Evolutionary conservation across 2,888 invertebrate genomes (phyloP).

Genomic region (Conops quadrifasciatus): DNA sequence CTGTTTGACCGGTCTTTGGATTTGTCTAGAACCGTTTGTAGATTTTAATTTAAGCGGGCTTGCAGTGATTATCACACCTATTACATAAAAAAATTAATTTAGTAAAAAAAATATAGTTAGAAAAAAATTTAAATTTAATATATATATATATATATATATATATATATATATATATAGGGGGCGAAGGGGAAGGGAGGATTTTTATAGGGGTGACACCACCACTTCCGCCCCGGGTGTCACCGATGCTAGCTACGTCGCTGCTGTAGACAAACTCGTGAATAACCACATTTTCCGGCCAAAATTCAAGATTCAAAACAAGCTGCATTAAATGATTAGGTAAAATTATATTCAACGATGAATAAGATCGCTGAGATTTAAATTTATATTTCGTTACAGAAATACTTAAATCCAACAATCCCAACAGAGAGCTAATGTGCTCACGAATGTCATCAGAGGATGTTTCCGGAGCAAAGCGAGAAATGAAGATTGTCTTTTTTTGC

Average conservation of each 20-base stretch:
- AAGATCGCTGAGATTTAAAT: conserved; percentile 8
- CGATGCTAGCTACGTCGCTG: no score
- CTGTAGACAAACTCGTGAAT: neutral
- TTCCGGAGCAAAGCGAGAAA: conserved; percentile 1
- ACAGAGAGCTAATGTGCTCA: neutral
- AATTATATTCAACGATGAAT: conserved; percentile 1
- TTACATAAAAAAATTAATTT: no score
- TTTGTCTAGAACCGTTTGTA: neutral
- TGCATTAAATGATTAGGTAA: neutral
- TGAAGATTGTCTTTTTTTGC: no score
- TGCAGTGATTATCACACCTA: no score
- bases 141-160: neutral
- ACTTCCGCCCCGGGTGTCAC: no score
- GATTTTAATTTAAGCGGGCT: no score
- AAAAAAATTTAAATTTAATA: no score
- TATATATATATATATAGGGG: neutral
- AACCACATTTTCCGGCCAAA: conserved; percentile 7
- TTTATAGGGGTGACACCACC: no score
- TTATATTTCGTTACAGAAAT: neutral
- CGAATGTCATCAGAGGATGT: neutral
- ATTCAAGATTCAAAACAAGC: neutral
- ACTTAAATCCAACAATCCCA: no score
- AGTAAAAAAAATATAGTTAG: no score
- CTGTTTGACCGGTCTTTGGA: no score
- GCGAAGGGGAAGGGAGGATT: neutral